A percentile compares a stretch with the other conserved stretches of the same genome.
Conservation (phyloP, 2,797 vertebrate genomes). For the Brachyalestes nurse region DNA sequence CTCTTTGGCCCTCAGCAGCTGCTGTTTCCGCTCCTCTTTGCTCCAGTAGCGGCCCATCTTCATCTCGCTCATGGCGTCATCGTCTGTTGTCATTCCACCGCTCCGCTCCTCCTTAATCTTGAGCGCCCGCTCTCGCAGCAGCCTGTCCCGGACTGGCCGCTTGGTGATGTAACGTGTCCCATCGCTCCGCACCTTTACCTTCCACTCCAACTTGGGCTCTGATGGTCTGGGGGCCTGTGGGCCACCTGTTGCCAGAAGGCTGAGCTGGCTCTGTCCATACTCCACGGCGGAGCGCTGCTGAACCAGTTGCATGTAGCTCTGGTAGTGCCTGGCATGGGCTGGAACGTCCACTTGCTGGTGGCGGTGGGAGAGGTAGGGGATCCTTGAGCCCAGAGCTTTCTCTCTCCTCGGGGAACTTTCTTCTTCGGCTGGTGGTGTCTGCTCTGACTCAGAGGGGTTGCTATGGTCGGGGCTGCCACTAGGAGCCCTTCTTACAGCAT, state of each 20-base stretch:
- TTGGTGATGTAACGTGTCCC: slow-evolving; percentile 96
- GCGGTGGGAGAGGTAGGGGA: slow-evolving; percentile 91
- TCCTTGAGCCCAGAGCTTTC: slow-evolving; percentile 66
- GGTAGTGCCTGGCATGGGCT: slow-evolving; percentile 91
- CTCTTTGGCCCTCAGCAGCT: slow-evolving; percentile 91
- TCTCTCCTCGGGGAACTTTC: slow-evolving; percentile 72
- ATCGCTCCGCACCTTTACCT: slow-evolving; percentile 94
- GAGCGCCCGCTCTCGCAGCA: slow-evolving; percentile 93
- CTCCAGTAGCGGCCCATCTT: slow-evolving; percentile 99
- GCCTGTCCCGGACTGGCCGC: slow-evolving; percentile 92
- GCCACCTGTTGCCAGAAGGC: slow-evolving; percentile 88
- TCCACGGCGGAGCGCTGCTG: slow-evolving; percentile 95
- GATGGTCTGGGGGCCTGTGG: slow-evolving; percentile 77
- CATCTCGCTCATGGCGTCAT: slow-evolving; percentile 96
- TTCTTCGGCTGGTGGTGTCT: slow-evolving; percentile 73
- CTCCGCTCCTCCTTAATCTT: slow-evolving; percentile 97
- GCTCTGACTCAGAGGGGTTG: slow-evolving; percentile 73
- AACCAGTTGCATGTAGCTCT: slow-evolving; percentile 97
- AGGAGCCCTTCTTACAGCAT: slow-evolving; percentile 69
- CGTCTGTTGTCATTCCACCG: slow-evolving; percentile 93
- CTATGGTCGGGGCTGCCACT: slow-evolving; percentile 79
- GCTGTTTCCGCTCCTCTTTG: slow-evolving; percentile 95
- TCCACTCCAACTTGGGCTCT: slow-evolving; percentile 96
- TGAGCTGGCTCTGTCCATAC: slow-evolving; percentile 93
- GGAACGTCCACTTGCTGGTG: slow-evolving; percentile 88